Base-by-base conservation (phyloP, 2,113 vertebrate species). In the Petromus typicus region DNA sequence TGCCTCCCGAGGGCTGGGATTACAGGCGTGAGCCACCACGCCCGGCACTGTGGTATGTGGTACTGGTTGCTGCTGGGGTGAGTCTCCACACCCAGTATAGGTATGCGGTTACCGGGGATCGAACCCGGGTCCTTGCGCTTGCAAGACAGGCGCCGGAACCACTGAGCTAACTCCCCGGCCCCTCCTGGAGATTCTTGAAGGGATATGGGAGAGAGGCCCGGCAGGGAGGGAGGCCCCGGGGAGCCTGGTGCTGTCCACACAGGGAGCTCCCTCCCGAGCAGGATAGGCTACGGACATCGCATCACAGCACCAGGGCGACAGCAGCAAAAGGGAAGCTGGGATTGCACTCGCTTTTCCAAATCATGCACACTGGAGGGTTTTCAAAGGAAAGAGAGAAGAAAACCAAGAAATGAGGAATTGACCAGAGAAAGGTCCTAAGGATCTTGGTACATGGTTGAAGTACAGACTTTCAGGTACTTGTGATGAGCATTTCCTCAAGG, bases 311-410 rank as follows among this genome's bases (percentile, higher is more conserved):
- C 69, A 13, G 56, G 79, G 48, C 86, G 32, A 90, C 85, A 61
- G 71, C 27, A 73, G 32, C 78, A 93, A 45, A 64, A 82, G 81
- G 73, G 66, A 79, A 30, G 56, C 95, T 92, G 48, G 22, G 22
- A 45, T 92, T 95, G 92, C 88, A 71, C 5, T 54, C 34, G 13
- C 45, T 85, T 67, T 78, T 66, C 64, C 69, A 93, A 7, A 8
- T 51, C 37, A 37, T 43, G 45, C 43, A 80, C n/a, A 3, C 4
- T 25, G 2, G 56, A 59, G 23, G 27, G 34, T 23, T 90, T 92
- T 88, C 86, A 63, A 66, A 82, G 81, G 27, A 83, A 63, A 59
- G 71, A 54, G 82, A 85, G 43, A 91, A 78, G n/a, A 40, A 81
- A 93, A 71, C 51, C 10, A 34, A 78, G 79, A 69, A 89, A 63